Evolutionary conservation across 2,888 invertebrate species (phyloP).

Genomic region (Eupithecia subfuscata): DNA sequence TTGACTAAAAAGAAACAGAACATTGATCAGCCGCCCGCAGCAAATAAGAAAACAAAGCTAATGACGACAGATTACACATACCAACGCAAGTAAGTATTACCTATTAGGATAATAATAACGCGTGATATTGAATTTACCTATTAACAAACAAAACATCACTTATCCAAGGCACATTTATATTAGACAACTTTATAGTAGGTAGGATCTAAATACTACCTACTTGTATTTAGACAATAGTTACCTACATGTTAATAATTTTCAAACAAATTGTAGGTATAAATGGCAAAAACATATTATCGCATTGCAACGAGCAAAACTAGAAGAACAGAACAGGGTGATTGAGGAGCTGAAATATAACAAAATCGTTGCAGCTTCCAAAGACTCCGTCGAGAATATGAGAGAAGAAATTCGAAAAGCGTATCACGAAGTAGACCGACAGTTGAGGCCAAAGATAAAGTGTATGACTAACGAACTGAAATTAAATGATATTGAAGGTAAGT

Average conservation of each 20-base stretch:
- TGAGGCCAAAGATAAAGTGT: slow-evolving; percentile 83
- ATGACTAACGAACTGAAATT: slow-evolving; percentile 77
- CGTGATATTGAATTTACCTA: not conserved
- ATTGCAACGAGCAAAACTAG: slow-evolving; percentile 87
- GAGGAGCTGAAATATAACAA: slow-evolving; percentile 88
- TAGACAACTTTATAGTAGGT: not conserved
- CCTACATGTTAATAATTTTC: not conserved
- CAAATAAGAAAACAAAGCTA: slow-evolving; percentile 60
- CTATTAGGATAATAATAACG: not conserved
- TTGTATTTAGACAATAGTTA: too few relatives aligned
- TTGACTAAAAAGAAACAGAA: slow-evolving; percentile 67
- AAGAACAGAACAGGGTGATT: slow-evolving; percentile 89
- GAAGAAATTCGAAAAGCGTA: slow-evolving; percentile 84
- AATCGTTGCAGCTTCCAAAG: slow-evolving; percentile 86
- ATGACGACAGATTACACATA: slow-evolving; percentile 70
- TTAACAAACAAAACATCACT: not conserved
- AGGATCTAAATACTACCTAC: too few relatives aligned
- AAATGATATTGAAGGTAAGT: slow-evolving; percentile 72
- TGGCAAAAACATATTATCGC: slow-evolving; percentile 90
- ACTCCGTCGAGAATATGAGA: slow-evolving; percentile 83
- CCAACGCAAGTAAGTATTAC: slow-evolving; percentile 70
- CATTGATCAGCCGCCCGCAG: slow-evolving; percentile 49
- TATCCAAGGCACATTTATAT: not conserved
- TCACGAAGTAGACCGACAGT: slow-evolving; percentile 81
- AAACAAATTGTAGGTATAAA: slow-evolving; percentile 79